Conservation (phyloP, 2,113 vertebrate species). For the Strix uralensis region DNA sequence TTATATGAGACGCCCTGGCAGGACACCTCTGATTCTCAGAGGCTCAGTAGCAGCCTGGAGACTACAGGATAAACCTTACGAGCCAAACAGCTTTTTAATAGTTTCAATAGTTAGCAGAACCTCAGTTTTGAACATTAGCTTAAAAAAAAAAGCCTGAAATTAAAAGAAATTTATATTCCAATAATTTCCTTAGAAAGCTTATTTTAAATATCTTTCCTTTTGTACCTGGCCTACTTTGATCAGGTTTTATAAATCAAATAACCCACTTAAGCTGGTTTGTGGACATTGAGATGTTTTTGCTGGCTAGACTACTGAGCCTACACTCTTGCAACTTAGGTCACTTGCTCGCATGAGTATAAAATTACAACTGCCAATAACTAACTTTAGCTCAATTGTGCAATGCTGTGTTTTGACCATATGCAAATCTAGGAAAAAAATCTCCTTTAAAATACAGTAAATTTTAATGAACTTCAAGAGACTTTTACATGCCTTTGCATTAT, state of each 20-base stretch:
- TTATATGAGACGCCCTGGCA: background rate
- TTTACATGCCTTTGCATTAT: background rate
- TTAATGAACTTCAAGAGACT: background rate
- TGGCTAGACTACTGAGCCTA: background rate
- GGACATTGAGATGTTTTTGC: constrained; percentile 15
- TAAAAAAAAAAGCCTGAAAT: background rate
- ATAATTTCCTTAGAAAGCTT: background rate
- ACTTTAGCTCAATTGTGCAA: background rate
- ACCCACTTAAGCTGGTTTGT: background rate
- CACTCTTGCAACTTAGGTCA: background rate
- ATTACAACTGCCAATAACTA: constrained; percentile 9
- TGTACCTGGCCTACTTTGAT: background rate
- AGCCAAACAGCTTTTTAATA: background rate
- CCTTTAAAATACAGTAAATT: background rate
- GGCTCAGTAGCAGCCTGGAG: background rate
- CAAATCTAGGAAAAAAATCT: background rate
- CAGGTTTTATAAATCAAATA: background rate
- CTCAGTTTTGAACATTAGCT: background rate
- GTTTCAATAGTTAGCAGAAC: background rate
- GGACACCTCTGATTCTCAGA: background rate
- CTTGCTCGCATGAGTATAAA: background rate
- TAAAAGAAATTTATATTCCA: background rate
- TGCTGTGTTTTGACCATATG: background rate
- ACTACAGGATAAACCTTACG: background rate
- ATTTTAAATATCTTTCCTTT: background rate